Conservation (phyloP, 2,113 vertebrate species). For the Madoqua kirkii region DNA sequence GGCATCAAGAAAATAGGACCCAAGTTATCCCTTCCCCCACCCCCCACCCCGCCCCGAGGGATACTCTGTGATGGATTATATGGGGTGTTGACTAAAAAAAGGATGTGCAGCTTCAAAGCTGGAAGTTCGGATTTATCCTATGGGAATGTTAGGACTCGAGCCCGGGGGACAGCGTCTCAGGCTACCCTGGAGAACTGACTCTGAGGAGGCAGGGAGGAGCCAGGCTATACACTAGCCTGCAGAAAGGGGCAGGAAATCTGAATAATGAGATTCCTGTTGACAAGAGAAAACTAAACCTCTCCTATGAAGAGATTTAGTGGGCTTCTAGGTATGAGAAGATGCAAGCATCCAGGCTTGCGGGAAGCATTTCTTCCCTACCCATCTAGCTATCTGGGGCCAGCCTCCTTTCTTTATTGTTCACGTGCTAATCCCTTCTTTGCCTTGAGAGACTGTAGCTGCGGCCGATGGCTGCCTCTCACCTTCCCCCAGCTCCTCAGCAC, state of each 20-base stretch:
- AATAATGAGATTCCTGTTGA: neutral
- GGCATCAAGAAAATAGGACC: neutral
- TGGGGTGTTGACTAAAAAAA: neutral
- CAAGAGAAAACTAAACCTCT: neutral
- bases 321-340: neutral
- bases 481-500: neutral
- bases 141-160: neutral
- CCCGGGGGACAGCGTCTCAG: accelerated
- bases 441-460: neutral
- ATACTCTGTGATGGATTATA: neutral
- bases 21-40: neutral
- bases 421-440: neutral
- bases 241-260: neutral
- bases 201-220: neutral
- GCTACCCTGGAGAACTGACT: neutral
- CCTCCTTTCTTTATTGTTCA: neutral
- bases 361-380: neutral
- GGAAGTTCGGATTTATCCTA: neutral
- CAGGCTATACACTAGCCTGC: neutral
- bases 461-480: neutral
- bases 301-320: neutral
- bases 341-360: neutral
- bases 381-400: neutral
- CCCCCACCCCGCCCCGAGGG: accelerated
- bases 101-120: neutral